These are phyloP conservation scores for Thymelicus lineola DNA, from an alignment of 2,888 invertebrate species.

Conservation along the genomic window DNA sequence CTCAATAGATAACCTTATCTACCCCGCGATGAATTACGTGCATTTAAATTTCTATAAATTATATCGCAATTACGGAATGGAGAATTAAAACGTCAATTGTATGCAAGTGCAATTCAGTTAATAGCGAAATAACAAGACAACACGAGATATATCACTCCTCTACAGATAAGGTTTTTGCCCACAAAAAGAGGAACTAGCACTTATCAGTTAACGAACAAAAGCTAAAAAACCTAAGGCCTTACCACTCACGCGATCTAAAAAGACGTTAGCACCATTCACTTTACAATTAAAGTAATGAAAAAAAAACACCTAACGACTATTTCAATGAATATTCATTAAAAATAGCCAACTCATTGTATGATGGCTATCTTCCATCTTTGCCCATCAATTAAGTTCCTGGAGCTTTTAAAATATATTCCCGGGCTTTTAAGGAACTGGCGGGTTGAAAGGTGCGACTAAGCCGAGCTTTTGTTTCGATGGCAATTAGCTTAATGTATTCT, in stretches of 20 bases:
- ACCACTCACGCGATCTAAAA: slow-evolving; percentile 29
- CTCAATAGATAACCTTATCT: slow-evolving; percentile 14
- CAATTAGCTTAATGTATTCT: slow-evolving; percentile 45
- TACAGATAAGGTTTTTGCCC: slow-evolving; percentile 30
- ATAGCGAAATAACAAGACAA: slow-evolving; percentile 21
- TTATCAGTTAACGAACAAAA: slow-evolving; percentile 25
- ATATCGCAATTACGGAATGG: slow-evolving; percentile 19
- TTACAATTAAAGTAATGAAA: slow-evolving; percentile 36
- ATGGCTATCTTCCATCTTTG: slow-evolving; percentile 62
- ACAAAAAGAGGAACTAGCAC: slow-evolving; percentile 13
- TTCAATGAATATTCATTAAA: slow-evolving; percentile 68
- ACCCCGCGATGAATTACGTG: slow-evolving; percentile 2
- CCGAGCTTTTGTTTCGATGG: slow-evolving; percentile 40
- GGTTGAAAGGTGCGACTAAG: slow-evolving; percentile 58
- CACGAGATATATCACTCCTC: slow-evolving; percentile 27
- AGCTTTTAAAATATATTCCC: slow-evolving; percentile 63
- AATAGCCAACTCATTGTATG: slow-evolving; percentile 72
- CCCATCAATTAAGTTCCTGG: slow-evolving; percentile 65
- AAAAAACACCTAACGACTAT: slow-evolving; percentile 34
- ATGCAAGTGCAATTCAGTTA: slow-evolving; percentile 14
- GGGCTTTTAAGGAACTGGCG: slow-evolving; percentile 57
- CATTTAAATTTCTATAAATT: slow-evolving; percentile 29
- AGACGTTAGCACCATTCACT: slow-evolving; percentile 31
- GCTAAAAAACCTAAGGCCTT: slow-evolving; percentile 26
- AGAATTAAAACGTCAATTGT: slow-evolving; percentile 29